Evolutionary conservation across 2,888 invertebrate genomes (phyloP).

Genomic region (Alcis repandata): DNA sequence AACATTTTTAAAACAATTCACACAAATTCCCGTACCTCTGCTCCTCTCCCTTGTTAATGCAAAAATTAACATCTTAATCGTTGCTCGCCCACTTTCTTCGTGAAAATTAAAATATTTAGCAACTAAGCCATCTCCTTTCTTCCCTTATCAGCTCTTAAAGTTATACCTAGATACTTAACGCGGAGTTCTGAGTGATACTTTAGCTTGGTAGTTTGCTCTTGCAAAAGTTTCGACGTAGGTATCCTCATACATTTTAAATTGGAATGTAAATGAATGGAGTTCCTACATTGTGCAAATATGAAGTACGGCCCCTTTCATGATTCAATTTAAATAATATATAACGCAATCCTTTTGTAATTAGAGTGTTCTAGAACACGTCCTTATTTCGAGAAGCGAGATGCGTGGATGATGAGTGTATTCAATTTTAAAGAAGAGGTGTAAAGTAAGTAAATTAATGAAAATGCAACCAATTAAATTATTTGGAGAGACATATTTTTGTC

Average conservation of each 20-base stretch:
- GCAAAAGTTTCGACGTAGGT: slow-evolving; percentile 63
- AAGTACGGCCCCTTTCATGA: slow-evolving; percentile 47
- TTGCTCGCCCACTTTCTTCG: slow-evolving; percentile 20
- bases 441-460: not conserved
- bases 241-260: slow-evolving; percentile 73
- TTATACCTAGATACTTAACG: slow-evolving; percentile 55
- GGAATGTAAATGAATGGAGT: slow-evolving; percentile 62
- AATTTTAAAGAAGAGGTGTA: not conserved
- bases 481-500: no score
- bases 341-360: slow-evolving; percentile 44
- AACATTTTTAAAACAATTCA: slow-evolving; percentile 8
- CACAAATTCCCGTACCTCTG: slow-evolving; percentile 18
- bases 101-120: slow-evolving; percentile 36
- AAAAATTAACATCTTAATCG: slow-evolving; percentile 36
- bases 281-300: slow-evolving; percentile 53
- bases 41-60: slow-evolving; percentile 26
- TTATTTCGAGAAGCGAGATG: slow-evolving; percentile 1
- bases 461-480: no score
- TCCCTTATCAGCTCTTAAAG: slow-evolving; percentile 53
- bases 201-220: slow-evolving; percentile 65
- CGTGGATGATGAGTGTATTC: not conserved
- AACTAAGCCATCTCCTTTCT: slow-evolving; percentile 32
- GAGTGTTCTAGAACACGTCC: slow-evolving; percentile 19
- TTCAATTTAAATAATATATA: slow-evolving; percentile 52
- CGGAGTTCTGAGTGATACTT: slow-evolving; percentile 55